Base-by-base conservation (phyloP, 2,888 invertebrate species). In the Margaritifera margaritifera region DNA sequence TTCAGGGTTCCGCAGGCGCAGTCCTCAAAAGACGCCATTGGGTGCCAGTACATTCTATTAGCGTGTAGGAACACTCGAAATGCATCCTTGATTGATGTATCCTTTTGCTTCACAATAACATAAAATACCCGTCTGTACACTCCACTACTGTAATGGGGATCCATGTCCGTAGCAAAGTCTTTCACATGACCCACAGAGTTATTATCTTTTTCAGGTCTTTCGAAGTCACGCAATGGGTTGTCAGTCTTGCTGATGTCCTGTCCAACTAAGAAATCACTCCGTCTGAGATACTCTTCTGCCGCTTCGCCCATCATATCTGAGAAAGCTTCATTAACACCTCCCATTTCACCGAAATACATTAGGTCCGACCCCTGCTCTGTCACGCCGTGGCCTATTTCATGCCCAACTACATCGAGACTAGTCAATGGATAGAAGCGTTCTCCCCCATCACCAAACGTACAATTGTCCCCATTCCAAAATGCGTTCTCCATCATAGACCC, bases 271-370 rank as follows among this genome's bases (percentile, higher is more conserved):
- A 74, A 75, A 59, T 82, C 82, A 31, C 69, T 68, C 8, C 50
- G 3, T 15, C 31, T 20, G 15, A 75, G 62, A 63, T 68, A 82
- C 15, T 64, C 65, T 58, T 80, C 82, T 5, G 74, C 71, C 1
- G 70, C 67, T 54, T 83, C 81, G 6, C 83, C 83, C 22, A 81
- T 63, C 65, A 83, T 82, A 62, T 81, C 82, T 20, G 80, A 78
- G 70, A 82, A 82, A 4, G 81, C 81, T 69, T 84, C 84, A 66
- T 83, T 82, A 6, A 84, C 75, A 19, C 79, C 82, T 6, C 84
- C 84, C 6, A 77, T 71, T 63, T 84, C 75, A 15, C 67, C 77
- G n/a, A 55, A 62, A 66, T 83, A 84, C n/a, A 72, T 54, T 22
- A 83, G 74, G 52, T 74, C 66, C 18, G 83, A 82, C 56, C 72